Evolutionary conservation across 2,797 vertebrate species (phyloP).

Genomic region (Acropternis orthonyx): DNA sequence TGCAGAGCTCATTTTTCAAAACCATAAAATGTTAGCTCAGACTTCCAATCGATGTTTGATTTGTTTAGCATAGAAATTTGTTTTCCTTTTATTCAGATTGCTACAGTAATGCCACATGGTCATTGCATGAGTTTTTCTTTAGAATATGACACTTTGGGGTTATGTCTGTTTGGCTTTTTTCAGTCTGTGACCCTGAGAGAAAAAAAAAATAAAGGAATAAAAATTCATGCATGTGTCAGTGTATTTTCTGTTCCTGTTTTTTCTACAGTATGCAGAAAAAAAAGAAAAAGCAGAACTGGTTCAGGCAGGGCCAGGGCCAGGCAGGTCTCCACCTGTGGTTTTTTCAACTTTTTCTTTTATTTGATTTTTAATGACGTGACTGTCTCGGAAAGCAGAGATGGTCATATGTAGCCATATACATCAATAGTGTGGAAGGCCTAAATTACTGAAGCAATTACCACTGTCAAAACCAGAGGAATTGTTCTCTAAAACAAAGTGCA

Average conservation of each 20-base stretch:
- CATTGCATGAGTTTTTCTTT: not conserved
- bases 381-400: not conserved
- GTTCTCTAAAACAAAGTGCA: not conserved
- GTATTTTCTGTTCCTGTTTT: not conserved
- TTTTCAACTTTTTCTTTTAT: too few species aligned
- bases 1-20: not conserved
- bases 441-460: not conserved
- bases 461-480: not conserved
- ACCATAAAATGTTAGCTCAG: not conserved
- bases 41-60: not conserved
- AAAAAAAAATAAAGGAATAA: not conserved
- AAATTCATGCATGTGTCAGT: fast-evolving
- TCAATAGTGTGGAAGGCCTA: not conserved
- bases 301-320: not conserved
- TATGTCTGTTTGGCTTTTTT: not conserved
- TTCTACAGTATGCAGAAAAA: not conserved
- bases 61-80: not conserved
- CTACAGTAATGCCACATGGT: not conserved
- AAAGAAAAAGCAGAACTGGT: not conserved
- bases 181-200: not conserved
- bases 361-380: not conserved
- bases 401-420: not conserved
- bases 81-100: not conserved
- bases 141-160: not conserved
- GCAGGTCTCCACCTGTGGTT: too few species aligned